Evolutionary conservation across 2,888 invertebrate species (phyloP).

Genomic region (Drosophila melanosoma): DNA sequence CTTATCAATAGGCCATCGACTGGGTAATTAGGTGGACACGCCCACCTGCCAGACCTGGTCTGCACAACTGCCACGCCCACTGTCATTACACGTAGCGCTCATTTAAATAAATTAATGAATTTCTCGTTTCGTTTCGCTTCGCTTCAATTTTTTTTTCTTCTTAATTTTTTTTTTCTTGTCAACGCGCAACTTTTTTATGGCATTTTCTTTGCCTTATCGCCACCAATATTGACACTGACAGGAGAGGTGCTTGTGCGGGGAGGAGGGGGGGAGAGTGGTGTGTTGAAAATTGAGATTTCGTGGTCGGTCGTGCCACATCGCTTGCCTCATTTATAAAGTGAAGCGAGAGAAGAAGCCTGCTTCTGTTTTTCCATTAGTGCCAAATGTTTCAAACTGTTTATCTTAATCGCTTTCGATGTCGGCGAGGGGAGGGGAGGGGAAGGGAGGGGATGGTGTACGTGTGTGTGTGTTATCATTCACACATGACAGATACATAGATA

Average conservation of each 20-base stretch:
- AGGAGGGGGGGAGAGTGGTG: not conserved
- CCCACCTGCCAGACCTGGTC: constrained; percentile 36
- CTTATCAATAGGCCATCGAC: constrained; percentile 64
- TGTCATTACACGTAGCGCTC: constrained; percentile 72
- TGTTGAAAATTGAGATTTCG: constrained; percentile 57
- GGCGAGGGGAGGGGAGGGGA: too few species aligned
- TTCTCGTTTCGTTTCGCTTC: constrained; percentile 57
- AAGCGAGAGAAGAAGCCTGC: not conserved
- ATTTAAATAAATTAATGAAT: constrained; percentile 78
- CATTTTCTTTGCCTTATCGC: constrained; percentile 66
- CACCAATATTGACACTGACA: constrained; percentile 64
- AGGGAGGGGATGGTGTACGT: not conserved
- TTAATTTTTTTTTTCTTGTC: constrained; percentile 1
- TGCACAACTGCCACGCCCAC: constrained; percentile 36
- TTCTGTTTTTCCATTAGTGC: constrained; percentile 63
- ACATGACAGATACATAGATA: constrained; percentile 39
- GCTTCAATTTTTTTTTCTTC: constrained; percentile 16
- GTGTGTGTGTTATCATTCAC: constrained; percentile 25
- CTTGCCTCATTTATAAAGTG: constrained; percentile 60
- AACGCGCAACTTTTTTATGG: constrained; percentile 60
- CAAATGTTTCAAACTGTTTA: constrained; percentile 70
- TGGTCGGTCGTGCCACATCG: constrained; percentile 74
- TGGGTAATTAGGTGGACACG: constrained; percentile 63
- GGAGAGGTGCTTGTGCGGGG: not conserved
- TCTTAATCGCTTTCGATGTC: constrained; percentile 70